Evolutionary conservation across 2,888 invertebrate species (phyloP).

Genomic region (Iphiclides podalirius): DNA sequence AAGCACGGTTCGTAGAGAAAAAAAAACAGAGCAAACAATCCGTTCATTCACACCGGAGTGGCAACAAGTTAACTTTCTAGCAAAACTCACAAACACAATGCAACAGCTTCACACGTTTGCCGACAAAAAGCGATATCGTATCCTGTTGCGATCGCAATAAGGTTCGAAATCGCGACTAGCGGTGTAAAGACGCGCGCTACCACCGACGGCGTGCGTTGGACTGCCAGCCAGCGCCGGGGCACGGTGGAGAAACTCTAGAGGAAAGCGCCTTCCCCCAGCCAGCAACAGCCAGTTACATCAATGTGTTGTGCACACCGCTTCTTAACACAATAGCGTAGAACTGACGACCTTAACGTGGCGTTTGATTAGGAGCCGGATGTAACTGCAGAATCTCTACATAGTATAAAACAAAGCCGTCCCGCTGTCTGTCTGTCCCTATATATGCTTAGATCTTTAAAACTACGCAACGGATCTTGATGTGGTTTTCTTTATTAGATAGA

Average conservation of each 20-base stretch:
- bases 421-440: too few relatives aligned
- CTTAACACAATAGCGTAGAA: conserved; percentile 14
- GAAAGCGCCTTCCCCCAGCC: conserved; percentile 62
- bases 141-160: conserved; percentile 18
- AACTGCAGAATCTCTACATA: not conserved
- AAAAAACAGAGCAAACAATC: conserved; percentile 10
- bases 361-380: conserved; percentile 7
- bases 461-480: too few relatives aligned
- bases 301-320: conserved; percentile 50
- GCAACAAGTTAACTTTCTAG: conserved; percentile 21
- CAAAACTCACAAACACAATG: conserved; percentile 27
- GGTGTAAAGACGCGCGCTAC: conserved; percentile 48
- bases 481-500: too few relatives aligned
- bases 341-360: not conserved
- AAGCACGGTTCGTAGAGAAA: conserved; percentile 1
- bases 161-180: conserved; percentile 11
- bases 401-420: too few relatives aligned
- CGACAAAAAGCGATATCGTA: conserved; percentile 15
- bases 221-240: conserved; percentile 58
- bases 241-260: conserved; percentile 69
- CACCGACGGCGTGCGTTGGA: conserved; percentile 46
- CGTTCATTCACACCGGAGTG: conserved; percentile 16
- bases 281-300: conserved; percentile 66
- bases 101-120: conserved; percentile 14
- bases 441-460: too few relatives aligned